phyloP scores from a whole-genome alignment of 2,113 vertebrate species.

The Pelodiscus sinensis region DNA sequence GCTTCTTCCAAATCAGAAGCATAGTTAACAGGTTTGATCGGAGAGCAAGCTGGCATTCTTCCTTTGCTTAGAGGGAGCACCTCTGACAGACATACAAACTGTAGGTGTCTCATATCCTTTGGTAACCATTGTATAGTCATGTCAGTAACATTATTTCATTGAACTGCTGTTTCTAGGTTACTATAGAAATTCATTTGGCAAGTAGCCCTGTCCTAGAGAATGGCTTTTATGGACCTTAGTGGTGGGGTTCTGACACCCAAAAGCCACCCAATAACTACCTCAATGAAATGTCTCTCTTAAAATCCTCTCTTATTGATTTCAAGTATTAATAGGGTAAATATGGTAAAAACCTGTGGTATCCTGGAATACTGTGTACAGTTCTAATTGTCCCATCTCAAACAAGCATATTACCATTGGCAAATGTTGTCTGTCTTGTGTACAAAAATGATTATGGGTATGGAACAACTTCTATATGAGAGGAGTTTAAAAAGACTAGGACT shows the following conservation, averaged over 20 bases:
- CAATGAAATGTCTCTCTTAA: background rate
- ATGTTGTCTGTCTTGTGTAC: background rate
- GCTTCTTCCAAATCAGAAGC: conserved; percentile 18
- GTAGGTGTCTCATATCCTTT: background rate
- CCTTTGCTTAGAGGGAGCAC: background rate
- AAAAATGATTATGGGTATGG: background rate
- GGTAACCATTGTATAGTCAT: background rate
- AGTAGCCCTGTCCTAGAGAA: background rate
- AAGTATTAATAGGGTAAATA: background rate
- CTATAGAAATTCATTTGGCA: background rate
- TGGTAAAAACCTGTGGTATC: background rate
- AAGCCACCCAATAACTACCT: background rate
- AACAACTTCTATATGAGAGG: background rate
- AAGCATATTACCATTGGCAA: background rate
- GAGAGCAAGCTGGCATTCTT: background rate
- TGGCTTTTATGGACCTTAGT: background rate
- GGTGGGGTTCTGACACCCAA: background rate
- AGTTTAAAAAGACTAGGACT: background rate
- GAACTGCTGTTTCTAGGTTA: background rate
- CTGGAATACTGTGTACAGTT: background rate
- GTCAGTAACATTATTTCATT: rapidly evolving
- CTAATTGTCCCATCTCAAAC: background rate
- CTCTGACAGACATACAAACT: background rate
- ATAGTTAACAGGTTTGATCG: conserved; percentile 58
- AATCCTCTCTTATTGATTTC: background rate